Conservation (phyloP, 2,797 vertebrate genomes). For the Acipenser transmontanus region DNA sequence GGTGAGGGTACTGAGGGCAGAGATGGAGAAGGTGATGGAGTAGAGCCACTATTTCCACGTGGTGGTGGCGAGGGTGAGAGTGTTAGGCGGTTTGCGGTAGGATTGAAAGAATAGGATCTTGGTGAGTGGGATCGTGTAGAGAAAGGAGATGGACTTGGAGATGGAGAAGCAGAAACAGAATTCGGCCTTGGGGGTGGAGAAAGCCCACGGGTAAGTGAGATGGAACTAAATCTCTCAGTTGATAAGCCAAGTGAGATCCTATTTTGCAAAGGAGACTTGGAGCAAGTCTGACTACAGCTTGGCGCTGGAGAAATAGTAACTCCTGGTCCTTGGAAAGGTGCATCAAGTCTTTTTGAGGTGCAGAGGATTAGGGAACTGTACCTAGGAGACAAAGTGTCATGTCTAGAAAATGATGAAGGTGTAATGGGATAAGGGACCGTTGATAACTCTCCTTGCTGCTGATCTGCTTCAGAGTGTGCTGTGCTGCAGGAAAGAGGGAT, state of each 20-base stretch:
- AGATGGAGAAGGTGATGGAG: conserved; percentile 55
- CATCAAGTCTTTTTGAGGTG: conserved; percentile 19
- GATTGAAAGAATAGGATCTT: conserved; percentile 10
- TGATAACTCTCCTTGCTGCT: conserved; percentile 10
- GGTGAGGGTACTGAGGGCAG: conserved; percentile 56
- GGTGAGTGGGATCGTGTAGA: conserved; percentile 38
- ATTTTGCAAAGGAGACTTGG: conserved; percentile 12
- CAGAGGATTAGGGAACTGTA: conserved; percentile 32
- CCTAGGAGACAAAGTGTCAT: conserved; percentile 37
- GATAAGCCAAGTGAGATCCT: conserved; percentile 13
- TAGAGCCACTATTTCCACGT: conserved; percentile 38
- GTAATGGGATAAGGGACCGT: conserved; percentile 19
- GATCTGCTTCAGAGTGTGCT: conserved; percentile 9
- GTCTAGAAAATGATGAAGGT: conserved; percentile 38
- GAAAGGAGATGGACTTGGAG: conserved; percentile 44
- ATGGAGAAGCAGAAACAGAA: conserved; percentile 51
- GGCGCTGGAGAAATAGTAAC: conserved; percentile 10
- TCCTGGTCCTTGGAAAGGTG: conserved; percentile 14
- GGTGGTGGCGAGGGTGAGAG: conserved; percentile 49
- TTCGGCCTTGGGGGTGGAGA: conserved; percentile 36
- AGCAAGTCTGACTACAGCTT: conserved; percentile 7
- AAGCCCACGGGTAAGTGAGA: conserved; percentile 26
- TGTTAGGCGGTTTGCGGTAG: conserved; percentile 30
- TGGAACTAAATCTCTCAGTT: conserved; percentile 11
- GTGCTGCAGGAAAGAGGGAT: conserved; percentile 5